These are phyloP conservation scores for Pelmatolapia mariae DNA, from an alignment of 2,113 vertebrate species.

Conservation along the genomic window DNA sequence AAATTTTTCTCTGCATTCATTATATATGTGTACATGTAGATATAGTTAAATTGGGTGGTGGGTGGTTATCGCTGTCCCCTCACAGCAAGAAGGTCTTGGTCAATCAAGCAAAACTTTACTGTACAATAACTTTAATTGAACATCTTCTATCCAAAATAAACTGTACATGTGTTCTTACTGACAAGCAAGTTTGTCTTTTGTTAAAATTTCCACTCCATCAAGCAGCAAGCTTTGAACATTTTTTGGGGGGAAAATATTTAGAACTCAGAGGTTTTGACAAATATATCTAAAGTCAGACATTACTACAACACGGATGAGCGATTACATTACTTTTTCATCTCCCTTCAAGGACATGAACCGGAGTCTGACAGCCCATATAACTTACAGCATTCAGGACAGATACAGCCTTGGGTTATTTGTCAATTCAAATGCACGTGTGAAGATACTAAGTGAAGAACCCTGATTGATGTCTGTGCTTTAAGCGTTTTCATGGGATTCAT, in stretches of 20 bases:
- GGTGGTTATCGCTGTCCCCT: neutral
- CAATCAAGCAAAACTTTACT: neutral
- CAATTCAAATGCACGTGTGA: neutral
- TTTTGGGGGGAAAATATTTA: rapidly evolving
- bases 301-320: conserved; percentile 1
- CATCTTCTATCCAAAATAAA: neutral
- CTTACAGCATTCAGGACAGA: neutral
- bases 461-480: neutral
- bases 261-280: neutral
- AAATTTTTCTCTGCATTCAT: neutral
- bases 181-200: neutral
- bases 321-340: neutral
- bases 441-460: neutral
- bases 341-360: neutral
- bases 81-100: neutral
- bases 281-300: neutral
- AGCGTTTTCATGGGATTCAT: neutral
- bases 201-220: neutral
- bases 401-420: conserved; percentile 16
- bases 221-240: neutral
- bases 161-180: neutral
- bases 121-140: neutral
- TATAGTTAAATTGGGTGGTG: rapidly evolving
- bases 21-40: neutral
- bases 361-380: conserved; percentile 16